These are phyloP conservation scores for Saiga tatarica DNA, from an alignment of 2,113 vertebrate species.

Conservation along the genomic window DNA sequence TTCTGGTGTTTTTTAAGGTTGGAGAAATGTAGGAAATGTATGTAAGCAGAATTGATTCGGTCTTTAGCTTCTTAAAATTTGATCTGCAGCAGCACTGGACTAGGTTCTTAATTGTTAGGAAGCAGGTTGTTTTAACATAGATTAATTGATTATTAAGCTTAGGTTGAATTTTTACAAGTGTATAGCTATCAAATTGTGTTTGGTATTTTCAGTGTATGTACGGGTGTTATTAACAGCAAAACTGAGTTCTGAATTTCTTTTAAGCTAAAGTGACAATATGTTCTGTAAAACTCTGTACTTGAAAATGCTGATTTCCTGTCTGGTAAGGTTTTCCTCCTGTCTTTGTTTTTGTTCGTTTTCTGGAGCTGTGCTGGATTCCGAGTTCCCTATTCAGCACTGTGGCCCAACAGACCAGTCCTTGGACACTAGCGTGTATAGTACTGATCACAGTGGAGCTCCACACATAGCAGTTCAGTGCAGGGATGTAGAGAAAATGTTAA, in stretches of 20 bases:
- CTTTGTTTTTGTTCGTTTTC: not conserved
- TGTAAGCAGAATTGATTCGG: not conserved
- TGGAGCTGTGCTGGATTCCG: not conserved
- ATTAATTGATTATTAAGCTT: constrained; percentile 3
- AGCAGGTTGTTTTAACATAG: not conserved
- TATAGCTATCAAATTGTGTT: constrained; percentile 2
- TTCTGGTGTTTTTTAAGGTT: constrained; percentile 42
- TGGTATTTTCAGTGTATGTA: not conserved
- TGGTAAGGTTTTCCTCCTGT: not conserved
- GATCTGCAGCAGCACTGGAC: not conserved
- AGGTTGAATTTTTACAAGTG: constrained; percentile 32
- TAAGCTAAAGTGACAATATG: not conserved
- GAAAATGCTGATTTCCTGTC: constrained; percentile 8
- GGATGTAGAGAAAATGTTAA: not conserved
- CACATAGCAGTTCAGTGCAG: not conserved
- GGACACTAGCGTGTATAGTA: not conserved
- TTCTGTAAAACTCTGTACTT: constrained; percentile 43
- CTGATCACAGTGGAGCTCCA: not conserved
- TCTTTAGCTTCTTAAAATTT: constrained; percentile 32
- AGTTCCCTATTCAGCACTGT: not conserved
- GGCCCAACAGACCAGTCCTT: too few species aligned
- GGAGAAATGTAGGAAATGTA: constrained; percentile 11
- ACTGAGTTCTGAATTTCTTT: constrained; percentile 57
- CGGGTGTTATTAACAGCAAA: constrained; percentile 49
- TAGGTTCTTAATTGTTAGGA: not conserved